Evolutionary conservation across 2,797 vertebrate genomes (phyloP), one percentile per base, ranked within the genome.

Genomic region (Chrosomus eos): DNA sequence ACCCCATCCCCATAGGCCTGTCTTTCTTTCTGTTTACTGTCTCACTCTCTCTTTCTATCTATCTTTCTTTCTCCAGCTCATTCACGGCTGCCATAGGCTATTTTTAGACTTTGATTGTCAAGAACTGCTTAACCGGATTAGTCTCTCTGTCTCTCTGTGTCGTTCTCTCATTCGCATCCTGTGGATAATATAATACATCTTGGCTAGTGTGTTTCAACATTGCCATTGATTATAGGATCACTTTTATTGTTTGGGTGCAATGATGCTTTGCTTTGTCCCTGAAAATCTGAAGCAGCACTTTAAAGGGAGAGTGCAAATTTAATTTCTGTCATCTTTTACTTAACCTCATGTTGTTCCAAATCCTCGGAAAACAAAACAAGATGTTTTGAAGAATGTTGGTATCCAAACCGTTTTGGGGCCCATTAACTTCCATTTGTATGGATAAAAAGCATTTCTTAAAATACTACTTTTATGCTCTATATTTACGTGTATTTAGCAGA

Each of bases 31-130:
- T 60, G 38, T 77, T 67, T 67, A 77, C 48, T 55, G 73, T 58
- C 48, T 68, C 45, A 6, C n/a, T 66, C 62, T 58, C 33, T 66
- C 19, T 51, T n/a, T 64, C 16, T 70, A 1, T 45, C 43, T 45
- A 3, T 40, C 40, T 40, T 33, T 64, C 78, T 81, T 21, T 78
- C 48, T 76, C 58, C 51, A 28, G 67, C 60, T 81, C 60, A 79
- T 86, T 68, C 64, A 70, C 33, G 72, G 64, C 73, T 67, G 83
- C 82, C 48, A 64, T 62, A 23, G 53, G 68, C 86, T 89, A 87
- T 90, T 90, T 88, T 86, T 90, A 87, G 82, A 71, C 62, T 64
- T n/a, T 76, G 88, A 83, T 89, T 85, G 86, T 80, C 79, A 83
- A 79, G 80, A 85, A 87, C 53, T 51, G 80, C 87, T 84, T 85